These are phyloP conservation scores for Rhodeus uyekii DNA, from an alignment of 2,797 vertebrate genomes.

Conservation along the genomic window DNA sequence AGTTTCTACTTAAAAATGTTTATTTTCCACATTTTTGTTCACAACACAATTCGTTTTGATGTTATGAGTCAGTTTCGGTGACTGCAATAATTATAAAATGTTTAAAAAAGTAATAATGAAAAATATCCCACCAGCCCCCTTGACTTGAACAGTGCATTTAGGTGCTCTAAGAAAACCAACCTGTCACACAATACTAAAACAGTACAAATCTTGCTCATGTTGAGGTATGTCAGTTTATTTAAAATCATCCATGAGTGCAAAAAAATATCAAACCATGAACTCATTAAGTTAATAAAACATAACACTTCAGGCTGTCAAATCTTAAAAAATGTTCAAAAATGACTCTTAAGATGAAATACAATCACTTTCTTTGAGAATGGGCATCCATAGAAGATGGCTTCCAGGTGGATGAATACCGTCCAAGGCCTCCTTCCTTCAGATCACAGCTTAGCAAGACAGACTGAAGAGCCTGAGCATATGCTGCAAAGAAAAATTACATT, in stretches of 20 bases:
- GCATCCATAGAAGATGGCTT: slow-evolving; percentile 64
- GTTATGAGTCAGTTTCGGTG: too few species aligned
- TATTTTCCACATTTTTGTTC: too few species aligned
- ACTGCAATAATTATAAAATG: too few species aligned
- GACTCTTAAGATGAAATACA: neutral
- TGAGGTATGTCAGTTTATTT: neutral
- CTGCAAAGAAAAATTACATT: slow-evolving; percentile 64
- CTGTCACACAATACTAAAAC: neutral
- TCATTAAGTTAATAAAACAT: neutral
- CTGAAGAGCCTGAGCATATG: slow-evolving; percentile 79
- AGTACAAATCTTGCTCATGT: neutral
- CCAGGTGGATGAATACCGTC: slow-evolving; percentile 54
- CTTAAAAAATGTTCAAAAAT: neutral
- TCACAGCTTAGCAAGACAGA: slow-evolving; percentile 80
- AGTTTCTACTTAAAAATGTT: neutral
- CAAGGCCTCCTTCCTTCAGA: slow-evolving; percentile 55
- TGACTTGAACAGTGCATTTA: too few species aligned
- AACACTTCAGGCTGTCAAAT: neutral
- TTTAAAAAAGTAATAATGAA: too few species aligned
- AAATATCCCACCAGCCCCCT: too few species aligned
- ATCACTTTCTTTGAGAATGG: slow-evolving; percentile 55
- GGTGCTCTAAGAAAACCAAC: neutral
- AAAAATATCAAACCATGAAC: neutral
- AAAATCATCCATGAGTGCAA: neutral
- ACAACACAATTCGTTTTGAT: too few species aligned